Conservation (phyloP, 2,797 vertebrate species). For the Loris lydekkerianus region DNA sequence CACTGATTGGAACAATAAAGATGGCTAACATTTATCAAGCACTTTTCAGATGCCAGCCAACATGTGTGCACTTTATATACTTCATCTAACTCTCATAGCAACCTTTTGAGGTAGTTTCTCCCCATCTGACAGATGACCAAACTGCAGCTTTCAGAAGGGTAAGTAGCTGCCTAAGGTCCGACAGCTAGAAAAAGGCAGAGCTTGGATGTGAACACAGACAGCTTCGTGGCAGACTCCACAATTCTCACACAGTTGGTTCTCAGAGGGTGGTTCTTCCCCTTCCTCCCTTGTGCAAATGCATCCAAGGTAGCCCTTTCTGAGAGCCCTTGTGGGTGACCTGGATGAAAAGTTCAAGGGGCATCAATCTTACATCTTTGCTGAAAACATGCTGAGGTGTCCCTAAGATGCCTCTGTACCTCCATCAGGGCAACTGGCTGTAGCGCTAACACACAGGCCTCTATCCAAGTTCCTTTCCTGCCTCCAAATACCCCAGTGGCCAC, state of each 20-base stretch:
- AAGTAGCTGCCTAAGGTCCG: neutral
- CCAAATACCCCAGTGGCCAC: neutral
- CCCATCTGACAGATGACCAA: neutral
- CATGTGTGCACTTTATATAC: accelerated
- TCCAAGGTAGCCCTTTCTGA: neutral
- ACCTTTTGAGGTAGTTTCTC: neutral
- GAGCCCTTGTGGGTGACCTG: neutral
- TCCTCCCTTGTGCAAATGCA: neutral
- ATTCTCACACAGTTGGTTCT: neutral
- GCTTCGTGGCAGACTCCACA: neutral
- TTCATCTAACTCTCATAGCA: neutral
- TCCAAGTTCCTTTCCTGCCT: neutral
- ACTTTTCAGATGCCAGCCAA: accelerated
- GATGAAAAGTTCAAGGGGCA: neutral
- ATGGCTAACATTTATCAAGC: neutral
- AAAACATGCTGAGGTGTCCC: neutral
- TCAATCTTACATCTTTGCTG: neutral
- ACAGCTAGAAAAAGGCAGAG: neutral
- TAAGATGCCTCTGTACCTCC: neutral
- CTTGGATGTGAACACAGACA: neutral
- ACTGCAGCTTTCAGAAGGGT: neutral
- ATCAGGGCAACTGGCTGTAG: neutral
- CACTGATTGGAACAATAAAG: neutral
- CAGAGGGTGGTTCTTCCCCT: no score
- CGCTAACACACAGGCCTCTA: neutral